Conservation (phyloP, 2,888 invertebrate species). For the Eurytoma californica region DNA sequence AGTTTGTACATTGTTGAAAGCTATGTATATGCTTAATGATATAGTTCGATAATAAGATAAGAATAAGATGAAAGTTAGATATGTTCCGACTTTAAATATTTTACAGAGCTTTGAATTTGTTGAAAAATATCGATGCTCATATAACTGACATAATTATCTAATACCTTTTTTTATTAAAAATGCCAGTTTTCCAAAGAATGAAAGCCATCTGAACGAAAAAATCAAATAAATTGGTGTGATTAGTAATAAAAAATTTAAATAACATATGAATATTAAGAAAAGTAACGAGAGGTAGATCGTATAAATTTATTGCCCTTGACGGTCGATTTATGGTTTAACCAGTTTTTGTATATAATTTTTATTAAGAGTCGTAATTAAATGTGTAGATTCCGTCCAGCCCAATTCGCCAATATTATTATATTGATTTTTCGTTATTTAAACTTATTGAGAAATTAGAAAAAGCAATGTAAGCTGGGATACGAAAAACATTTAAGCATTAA, state of each 20-base stretch:
- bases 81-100: conserved; percentile 22
- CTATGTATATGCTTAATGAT: neutral
- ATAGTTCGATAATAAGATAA: neutral
- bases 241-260: conserved; percentile 41
- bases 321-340: conserved; percentile 72
- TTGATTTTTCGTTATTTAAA: conserved; percentile 24
- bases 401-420: conserved; percentile 62
- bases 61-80: conserved; percentile 3
- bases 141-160: neutral
- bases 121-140: neutral
- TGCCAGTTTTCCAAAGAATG: conserved; percentile 47
- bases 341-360: conserved; percentile 70
- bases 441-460: neutral
- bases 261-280: conserved; percentile 27
- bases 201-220: conserved; percentile 47
- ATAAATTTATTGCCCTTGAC: conserved; percentile 34
- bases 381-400: conserved; percentile 75
- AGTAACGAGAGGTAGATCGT: conserved; percentile 25
- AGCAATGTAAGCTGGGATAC: neutral
- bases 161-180: conserved; percentile 19
- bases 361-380: conserved; percentile 68
- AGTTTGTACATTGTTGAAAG: conserved; percentile 13
- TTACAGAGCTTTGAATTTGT: conserved; percentile 31
- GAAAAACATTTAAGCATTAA: conserved; percentile 1
- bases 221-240: conserved; percentile 41